These are phyloP conservation scores for Saccostrea echinata DNA, from an alignment of 1,140 invertebrate species.

Conservation along the genomic window DNA sequence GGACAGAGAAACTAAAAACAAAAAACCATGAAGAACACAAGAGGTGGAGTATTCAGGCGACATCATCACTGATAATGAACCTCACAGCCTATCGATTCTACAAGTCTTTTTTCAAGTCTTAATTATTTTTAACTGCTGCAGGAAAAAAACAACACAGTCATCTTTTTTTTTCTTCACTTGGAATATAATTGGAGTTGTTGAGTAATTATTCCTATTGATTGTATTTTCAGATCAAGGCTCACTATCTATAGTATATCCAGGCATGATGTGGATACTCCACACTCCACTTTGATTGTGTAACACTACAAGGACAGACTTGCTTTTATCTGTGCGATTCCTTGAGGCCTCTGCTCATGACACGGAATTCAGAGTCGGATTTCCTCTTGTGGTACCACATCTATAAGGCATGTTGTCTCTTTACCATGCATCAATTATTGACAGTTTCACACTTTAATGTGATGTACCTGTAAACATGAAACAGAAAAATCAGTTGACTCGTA, in stretches of 20 bases:
- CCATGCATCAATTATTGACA: conserved; percentile 29
- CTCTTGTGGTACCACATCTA: neutral
- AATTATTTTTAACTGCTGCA: neutral
- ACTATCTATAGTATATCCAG: neutral
- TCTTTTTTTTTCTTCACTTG: neutral
- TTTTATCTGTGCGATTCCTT: neutral
- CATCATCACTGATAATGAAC: neutral
- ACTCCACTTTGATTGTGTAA: neutral
- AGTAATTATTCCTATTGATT: conserved; percentile 13
- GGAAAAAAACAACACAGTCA: neutral
- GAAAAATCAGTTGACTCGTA: neutral
- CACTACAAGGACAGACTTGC: neutral
- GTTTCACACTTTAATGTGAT: conserved; percentile 5
- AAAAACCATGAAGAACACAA: conserved; percentile 1
- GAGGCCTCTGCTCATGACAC: neutral
- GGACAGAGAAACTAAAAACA: conserved; percentile 19
- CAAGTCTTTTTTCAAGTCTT: neutral
- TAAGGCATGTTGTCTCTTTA: conserved; percentile 7
- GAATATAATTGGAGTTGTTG: neutral
- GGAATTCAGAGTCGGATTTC: neutral
- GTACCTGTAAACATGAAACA: conserved; percentile 28
- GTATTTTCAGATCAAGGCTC: too few species aligned
- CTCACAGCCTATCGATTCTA: neutral
- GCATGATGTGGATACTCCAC: neutral
- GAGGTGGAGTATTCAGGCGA: neutral